Base-by-base conservation (phyloP, 2,888 invertebrate genomes). In the Polyommatus icarus region DNA sequence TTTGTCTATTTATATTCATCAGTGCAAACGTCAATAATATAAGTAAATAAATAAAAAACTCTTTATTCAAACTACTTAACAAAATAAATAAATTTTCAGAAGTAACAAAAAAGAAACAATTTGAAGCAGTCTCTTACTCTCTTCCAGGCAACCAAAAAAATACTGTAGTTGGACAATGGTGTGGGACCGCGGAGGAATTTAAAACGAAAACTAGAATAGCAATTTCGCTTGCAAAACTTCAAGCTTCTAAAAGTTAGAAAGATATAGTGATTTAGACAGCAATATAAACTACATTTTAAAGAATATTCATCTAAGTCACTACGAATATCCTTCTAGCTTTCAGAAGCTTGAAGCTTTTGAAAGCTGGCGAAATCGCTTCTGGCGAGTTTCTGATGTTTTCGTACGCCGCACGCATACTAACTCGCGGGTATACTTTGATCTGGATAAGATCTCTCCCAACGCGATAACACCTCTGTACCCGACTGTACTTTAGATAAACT, bases 341-440 rank as follows among this genome's bases (percentile, higher is more conserved):
- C 15, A 15, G 29, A 61, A 12, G 12, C 61, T 61, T 12, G 3
- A 24, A 24, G 29, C 67, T 67, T 67, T 18, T n/a, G n/a, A n/a
- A n/a, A n/a, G 67, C 15, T 0, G 29, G 24, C 0, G 15, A 67
- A 67, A 67, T 29, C 67, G 67, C 67, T 67, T 67, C 15, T 24
- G 67, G 67, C 67, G 29, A 61, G 61, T 61, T 67, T 67, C 18
- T 29, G 67, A 67, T 32, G 18, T 67, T 67, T 32, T 67, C 29
- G 67, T 18, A 67, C 29, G 67, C 29, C 67, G 7, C 67, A 29
- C 67, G 67, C 67, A 67, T 67, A 67, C 67, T 67, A 67, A 67
- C 67, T 67, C 18, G 67, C 29, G 29, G 24, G 24, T 24, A 32
- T 67, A 46, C 67, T 67, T 67, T 67, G 67, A 67, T 67, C 67